Percentiles rank a stretch among this genome's conserved stretches.
phyloP scores from a whole-genome alignment of 2,113 vertebrate genomes.

The Micronisus gabar region DNA sequence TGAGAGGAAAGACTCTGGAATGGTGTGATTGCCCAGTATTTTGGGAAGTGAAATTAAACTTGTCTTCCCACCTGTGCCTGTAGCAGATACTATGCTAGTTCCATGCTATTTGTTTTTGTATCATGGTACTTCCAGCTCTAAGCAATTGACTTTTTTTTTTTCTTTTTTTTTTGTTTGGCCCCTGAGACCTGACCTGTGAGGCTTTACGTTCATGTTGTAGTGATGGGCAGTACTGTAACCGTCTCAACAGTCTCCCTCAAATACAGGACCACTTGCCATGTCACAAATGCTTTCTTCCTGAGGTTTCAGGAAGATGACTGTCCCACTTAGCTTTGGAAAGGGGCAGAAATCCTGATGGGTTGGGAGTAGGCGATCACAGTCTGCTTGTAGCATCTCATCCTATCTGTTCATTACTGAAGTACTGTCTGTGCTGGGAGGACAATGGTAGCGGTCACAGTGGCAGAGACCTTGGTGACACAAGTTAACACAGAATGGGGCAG shows the following conservation, averaged over 20 bases:
- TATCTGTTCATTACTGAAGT: neutral
- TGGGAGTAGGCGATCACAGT: neutral
- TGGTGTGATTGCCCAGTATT: neutral
- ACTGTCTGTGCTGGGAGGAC: neutral
- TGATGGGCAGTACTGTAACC: neutral
- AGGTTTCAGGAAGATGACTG: neutral
- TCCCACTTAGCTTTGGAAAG: neutral
- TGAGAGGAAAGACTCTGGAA: neutral
- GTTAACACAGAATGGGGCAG: neutral
- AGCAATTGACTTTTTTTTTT: neutral
- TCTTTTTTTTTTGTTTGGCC: neutral
- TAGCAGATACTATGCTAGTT: neutral
- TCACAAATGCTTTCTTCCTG: neutral
- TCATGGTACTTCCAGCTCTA: neutral
- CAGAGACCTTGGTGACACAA: neutral
- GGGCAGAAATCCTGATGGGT: neutral
- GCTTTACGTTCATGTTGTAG: neutral
- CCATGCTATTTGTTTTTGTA: neutral
- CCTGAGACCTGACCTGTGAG: neutral
- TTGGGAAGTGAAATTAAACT: neutral
- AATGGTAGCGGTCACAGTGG: neutral
- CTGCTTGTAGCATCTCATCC: neutral
- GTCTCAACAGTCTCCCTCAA: neutral
- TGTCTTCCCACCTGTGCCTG: neutral
- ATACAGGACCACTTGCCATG: neutral